A percentile compares a stretch with the other conserved stretches of the same genome.
Evolutionary conservation across 23 tunicate genomes (phyloP).

Genomic region (Trididemnum clinides): DNA sequence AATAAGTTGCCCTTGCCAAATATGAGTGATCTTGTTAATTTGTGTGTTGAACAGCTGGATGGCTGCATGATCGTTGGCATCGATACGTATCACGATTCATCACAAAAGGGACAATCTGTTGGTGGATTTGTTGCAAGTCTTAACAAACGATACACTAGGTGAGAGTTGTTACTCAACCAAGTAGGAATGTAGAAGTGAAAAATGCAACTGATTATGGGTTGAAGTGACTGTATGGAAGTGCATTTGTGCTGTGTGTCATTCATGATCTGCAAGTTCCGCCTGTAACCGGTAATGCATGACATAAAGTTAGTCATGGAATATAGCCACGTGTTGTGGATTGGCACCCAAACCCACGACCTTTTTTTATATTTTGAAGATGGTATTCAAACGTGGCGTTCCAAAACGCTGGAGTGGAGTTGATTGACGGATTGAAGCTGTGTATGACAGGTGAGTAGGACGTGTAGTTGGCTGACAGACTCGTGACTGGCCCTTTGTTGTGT

Average conservation of each 20-base stretch:
- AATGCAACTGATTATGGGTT: too few species aligned
- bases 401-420: conserved; percentile 69
- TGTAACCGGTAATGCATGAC: too few species aligned
- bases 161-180: neutral
- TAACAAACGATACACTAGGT: conserved; percentile 75
- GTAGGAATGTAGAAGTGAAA: too few species aligned
- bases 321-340: too few species aligned
- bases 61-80: conserved; percentile 84
- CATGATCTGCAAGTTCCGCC: too few species aligned
- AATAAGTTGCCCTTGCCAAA: too few species aligned
- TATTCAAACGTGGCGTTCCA: conserved; percentile 82
- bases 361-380: conserved; percentile 79
- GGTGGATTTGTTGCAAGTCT: conserved; percentile 92
- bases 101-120: conserved; percentile 71
- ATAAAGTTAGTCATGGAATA: too few species aligned
- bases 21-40: neutral
- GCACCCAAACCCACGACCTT: neutral
- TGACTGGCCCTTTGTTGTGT: too few species aligned
- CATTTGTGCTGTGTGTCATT: neutral
- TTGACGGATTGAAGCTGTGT: conserved; percentile 73
- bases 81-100: conserved; percentile 94
- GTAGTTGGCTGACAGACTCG: too few species aligned
- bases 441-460: conserved; percentile 52
- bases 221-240: too few species aligned
- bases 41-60: conserved; percentile 50